Percentiles rank a stretch among this genome's conserved stretches.
Evolutionary conservation across 2,113 vertebrate genomes (phyloP).

Genomic region (Neopipo cinnamomea): DNA sequence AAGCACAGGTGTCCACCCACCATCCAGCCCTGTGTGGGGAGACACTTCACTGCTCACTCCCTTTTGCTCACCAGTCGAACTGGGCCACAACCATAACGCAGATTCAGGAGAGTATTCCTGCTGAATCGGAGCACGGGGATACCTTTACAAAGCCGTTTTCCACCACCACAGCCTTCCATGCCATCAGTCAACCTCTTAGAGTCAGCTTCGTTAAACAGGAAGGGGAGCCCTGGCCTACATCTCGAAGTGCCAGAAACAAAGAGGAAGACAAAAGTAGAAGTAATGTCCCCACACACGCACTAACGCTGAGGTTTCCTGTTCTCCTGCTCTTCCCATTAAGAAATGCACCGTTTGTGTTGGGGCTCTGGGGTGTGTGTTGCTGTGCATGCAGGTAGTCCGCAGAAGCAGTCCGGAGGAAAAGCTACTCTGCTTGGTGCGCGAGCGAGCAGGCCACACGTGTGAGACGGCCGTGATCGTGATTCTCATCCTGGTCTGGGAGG

Average conservation of each 20-base stretch:
- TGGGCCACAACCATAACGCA: rapidly evolving
- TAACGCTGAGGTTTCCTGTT: background rate
- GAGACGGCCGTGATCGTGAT: slow-evolving; percentile 88
- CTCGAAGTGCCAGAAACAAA: background rate
- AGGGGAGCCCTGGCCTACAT: background rate
- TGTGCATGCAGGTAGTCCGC: slow-evolving; percentile 86
- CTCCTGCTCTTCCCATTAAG: background rate
- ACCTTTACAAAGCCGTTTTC: background rate
- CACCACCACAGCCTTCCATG: background rate
- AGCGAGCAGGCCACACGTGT: slow-evolving; percentile 88
- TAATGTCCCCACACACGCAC: rapidly evolving
- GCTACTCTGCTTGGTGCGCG: slow-evolving; percentile 89
- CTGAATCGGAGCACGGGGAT: background rate
- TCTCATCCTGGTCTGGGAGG: slow-evolving; percentile 94
- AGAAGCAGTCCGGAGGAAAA: slow-evolving; percentile 88
- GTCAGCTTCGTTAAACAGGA: background rate
- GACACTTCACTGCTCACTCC: background rate
- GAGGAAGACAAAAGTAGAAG: background rate
- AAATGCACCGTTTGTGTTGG: slow-evolving; percentile 5
- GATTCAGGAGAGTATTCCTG: background rate
- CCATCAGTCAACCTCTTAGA: background rate
- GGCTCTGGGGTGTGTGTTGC: slow-evolving; percentile 25
- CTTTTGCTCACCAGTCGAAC: background rate
- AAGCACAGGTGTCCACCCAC: background rate
- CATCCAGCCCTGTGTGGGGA: background rate